Conservation (phyloP, 2,797 vertebrate species). For the Eupleurogrammus muticus region DNA sequence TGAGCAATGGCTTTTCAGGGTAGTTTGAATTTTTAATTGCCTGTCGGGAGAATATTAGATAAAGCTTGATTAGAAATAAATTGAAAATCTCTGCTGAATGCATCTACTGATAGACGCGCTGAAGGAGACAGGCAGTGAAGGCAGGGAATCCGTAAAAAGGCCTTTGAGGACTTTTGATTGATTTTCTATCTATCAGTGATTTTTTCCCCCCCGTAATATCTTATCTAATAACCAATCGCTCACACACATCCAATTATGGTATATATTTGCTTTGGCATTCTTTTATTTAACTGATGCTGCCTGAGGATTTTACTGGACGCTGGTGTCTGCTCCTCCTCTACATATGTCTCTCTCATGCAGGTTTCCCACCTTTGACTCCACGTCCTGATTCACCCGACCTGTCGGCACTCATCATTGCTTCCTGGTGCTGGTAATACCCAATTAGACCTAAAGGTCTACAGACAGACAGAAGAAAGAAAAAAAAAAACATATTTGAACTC, state of each 20-base stretch:
- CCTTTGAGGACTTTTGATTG: slow-evolving; percentile 62
- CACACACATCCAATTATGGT: slow-evolving; percentile 1
- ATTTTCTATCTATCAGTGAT: slow-evolving; percentile 67
- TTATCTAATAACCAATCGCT: slow-evolving; percentile 42
- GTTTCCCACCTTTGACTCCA: slow-evolving; percentile 73
- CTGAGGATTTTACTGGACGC: slow-evolving; percentile 26
- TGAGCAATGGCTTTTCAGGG: slow-evolving; percentile 87
- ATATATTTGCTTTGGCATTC: neutral
- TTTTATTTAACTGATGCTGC: slow-evolving; percentile 6
- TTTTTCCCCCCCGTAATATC: slow-evolving; percentile 40
- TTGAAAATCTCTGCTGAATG: slow-evolving; percentile 87
- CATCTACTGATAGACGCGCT: slow-evolving; percentile 82
- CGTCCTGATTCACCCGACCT: slow-evolving; percentile 69
- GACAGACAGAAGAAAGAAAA: slow-evolving; percentile 45
- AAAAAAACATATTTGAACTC: slow-evolving; percentile 50
- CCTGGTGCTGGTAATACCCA: slow-evolving; percentile 70
- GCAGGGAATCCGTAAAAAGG: slow-evolving; percentile 64
- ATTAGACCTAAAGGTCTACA: slow-evolving; percentile 80
- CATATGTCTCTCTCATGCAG: slow-evolving; percentile 72
- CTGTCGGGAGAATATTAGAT: slow-evolving; percentile 89
- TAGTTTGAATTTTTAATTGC: slow-evolving; percentile 88
- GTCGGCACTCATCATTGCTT: slow-evolving; percentile 72
- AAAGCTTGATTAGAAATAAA: slow-evolving; percentile 90
- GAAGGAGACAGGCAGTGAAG: slow-evolving; percentile 75
- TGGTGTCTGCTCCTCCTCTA: slow-evolving; percentile 45